Percentiles rank a stretch among this genome's conserved stretches.
Evolutionary conservation across 2,797 vertebrate species (phyloP).

Genomic region (Lepilemur ruficaudatus): DNA sequence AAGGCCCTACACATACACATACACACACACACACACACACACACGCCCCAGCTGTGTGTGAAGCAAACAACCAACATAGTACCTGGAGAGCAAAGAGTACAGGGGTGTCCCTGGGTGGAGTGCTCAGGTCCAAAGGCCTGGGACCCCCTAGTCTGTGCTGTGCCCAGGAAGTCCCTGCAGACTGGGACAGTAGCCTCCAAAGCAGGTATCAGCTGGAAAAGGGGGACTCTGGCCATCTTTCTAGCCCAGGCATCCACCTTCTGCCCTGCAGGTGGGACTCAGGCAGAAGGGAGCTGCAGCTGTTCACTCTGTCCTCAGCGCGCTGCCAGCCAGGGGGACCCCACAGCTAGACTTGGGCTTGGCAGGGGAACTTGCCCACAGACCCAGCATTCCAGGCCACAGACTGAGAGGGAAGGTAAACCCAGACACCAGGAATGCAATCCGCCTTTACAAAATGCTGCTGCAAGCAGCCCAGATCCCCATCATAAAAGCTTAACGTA

Average conservation of each 20-base stretch:
- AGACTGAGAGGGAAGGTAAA: conserved; percentile 13
- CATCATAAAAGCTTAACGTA: conserved; percentile 45
- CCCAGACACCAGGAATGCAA: conserved; percentile 38
- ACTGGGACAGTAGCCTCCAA: not conserved
- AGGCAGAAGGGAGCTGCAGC: not conserved
- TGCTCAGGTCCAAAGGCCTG: not conserved
- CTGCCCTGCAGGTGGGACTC: not conserved
- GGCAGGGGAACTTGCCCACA: not conserved
- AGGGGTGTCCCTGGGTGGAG: not conserved
- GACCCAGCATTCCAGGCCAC: not conserved
- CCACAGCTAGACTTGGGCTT: not conserved
- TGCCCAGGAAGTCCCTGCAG: not conserved
- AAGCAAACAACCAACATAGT: not conserved
- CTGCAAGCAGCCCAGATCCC: not conserved
- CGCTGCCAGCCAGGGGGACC: not conserved
- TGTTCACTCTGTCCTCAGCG: not conserved
- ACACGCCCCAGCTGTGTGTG: not conserved
- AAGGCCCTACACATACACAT: not conserved
- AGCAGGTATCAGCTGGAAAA: not conserved
- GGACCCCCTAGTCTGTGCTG: not conserved
- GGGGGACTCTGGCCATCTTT: not conserved
- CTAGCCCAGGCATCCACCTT: not conserved
- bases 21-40: not conserved
- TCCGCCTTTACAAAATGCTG: not conserved
- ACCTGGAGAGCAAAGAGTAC: not conserved